Evolutionary conservation across 2,113 vertebrate species (phyloP).

Genomic region (Oryzias curvinotus): DNA sequence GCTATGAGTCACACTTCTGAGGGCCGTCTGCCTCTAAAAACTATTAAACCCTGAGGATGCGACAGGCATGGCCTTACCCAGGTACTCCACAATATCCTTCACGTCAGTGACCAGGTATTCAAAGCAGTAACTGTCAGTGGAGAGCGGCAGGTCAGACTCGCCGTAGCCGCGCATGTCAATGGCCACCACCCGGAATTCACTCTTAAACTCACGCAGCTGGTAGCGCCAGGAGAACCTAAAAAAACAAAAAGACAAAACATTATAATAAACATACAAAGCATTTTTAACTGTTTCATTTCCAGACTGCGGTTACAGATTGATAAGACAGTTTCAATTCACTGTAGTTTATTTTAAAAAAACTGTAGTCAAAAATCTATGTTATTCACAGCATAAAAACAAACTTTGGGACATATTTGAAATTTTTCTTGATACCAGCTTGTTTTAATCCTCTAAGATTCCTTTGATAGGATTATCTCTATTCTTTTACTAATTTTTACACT

Average conservation of each 20-base stretch:
- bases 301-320: no score
- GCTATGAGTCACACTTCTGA: constrained; percentile 54
- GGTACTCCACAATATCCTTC: constrained; percentile 95
- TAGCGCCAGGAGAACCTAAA: constrained; percentile 97
- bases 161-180: constrained; percentile 96
- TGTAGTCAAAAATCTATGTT: no score
- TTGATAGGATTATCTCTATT: no score
- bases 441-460: no score
- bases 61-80: constrained; percentile 80
- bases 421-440: no score
- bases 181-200: constrained; percentile 94
- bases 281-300: not conserved
- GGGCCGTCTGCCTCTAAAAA: constrained; percentile 17
- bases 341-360: no score
- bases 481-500: no score
- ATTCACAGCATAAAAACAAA: no score
- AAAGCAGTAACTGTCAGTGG: constrained; percentile 86
- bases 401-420: no score
- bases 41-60: constrained; percentile 23
- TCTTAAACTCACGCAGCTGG: constrained; percentile 96
- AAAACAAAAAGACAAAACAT: constrained; percentile 8
- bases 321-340: no score
- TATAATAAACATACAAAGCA: not conserved
- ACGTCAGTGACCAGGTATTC: constrained; percentile 92
- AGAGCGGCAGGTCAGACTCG: constrained; percentile 89